Percentiles rank a stretch among this genome's conserved stretches.
phyloP scores from a whole-genome alignment of 1,140 invertebrate genomes.

The Drosophila hydei region DNA sequence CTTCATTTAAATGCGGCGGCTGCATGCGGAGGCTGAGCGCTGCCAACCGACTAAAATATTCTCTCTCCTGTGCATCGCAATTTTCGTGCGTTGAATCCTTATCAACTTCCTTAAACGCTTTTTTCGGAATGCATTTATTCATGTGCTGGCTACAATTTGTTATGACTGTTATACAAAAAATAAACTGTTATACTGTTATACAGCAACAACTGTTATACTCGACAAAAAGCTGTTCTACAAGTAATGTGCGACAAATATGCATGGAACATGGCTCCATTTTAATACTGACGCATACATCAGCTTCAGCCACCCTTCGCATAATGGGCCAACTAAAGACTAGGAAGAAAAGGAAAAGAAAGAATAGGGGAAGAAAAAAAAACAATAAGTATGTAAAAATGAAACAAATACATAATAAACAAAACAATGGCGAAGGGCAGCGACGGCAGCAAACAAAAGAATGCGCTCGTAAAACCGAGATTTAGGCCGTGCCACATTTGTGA shows the following conservation, averaged over 20 bases:
- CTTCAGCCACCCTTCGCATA: constrained; percentile 28
- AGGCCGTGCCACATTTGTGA: constrained; percentile 80
- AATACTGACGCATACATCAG: constrained; percentile 41
- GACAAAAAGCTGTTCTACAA: constrained; percentile 13
- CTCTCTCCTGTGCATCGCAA: constrained; percentile 35
- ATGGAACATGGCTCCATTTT: constrained; percentile 41
- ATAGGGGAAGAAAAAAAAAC: constrained; percentile 16
- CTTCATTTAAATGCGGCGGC: constrained; percentile 74
- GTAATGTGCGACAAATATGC: constrained; percentile 28
- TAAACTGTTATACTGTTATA: constrained; percentile 36
- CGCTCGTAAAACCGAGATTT: constrained; percentile 81
- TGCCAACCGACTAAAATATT: constrained; percentile 44
- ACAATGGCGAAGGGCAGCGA: constrained; percentile 58
- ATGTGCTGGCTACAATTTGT: constrained; percentile 67
- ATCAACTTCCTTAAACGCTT: constrained; percentile 20
- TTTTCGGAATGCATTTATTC: constrained; percentile 61
- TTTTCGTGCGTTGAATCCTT: constrained; percentile 51
- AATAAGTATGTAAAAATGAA: constrained; percentile 79
- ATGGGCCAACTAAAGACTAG: constrained; percentile 72
- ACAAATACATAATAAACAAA: constrained; percentile 80
- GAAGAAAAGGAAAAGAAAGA: neutral
- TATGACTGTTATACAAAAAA: constrained; percentile 26
- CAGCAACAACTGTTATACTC: constrained; percentile 14
- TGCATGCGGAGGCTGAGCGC: constrained; percentile 15
- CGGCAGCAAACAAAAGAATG: constrained; percentile 58